phyloP scores from a whole-genome alignment of 2,113 vertebrate genomes.

The Embiotoca jacksoni region DNA sequence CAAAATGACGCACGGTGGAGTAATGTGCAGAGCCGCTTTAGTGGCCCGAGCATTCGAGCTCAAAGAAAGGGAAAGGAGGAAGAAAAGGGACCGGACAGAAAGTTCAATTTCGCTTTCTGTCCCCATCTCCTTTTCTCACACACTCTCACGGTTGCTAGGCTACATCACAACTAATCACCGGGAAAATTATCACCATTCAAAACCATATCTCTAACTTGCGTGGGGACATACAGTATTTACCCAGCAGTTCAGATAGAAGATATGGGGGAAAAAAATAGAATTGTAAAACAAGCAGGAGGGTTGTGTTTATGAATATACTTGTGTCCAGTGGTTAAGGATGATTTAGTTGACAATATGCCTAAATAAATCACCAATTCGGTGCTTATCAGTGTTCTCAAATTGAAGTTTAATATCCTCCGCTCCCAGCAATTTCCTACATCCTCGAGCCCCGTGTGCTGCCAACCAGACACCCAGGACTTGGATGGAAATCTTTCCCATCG shows the following conservation, averaged over 20 bases:
- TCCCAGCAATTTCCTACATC: constrained; percentile 79
- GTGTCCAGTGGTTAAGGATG: constrained; percentile 69
- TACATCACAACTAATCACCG: constrained; percentile 67
- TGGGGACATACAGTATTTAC: constrained; percentile 60
- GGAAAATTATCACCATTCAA: constrained; percentile 64
- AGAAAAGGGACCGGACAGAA: constrained; percentile 25
- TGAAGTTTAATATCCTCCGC: constrained; percentile 82
- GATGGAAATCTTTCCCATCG: constrained; percentile 78
- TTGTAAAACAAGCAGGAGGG: constrained; percentile 54
- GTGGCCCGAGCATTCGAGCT: constrained; percentile 41
- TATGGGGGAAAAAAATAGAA: constrained; percentile 34
- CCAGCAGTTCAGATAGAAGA: constrained; percentile 54
- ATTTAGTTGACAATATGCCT: constrained; percentile 74
- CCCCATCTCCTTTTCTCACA: constrained; percentile 20
- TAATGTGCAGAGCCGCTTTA: constrained; percentile 50
- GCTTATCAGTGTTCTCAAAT: constrained; percentile 78
- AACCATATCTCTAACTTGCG: constrained; percentile 52
- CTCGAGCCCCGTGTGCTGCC: constrained; percentile 49
- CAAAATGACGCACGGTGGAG: constrained; percentile 51
- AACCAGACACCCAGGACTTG: constrained; percentile 61
- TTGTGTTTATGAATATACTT: constrained; percentile 65
- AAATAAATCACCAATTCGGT: constrained; percentile 80
- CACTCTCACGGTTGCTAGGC: constrained; percentile 63
- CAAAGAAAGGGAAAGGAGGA: constrained; percentile 37
- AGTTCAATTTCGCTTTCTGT: constrained; percentile 34